Conservation (phyloP, 64 coral and sea anemone genomes). For the Dendrophyllia cribrosa region DNA sequence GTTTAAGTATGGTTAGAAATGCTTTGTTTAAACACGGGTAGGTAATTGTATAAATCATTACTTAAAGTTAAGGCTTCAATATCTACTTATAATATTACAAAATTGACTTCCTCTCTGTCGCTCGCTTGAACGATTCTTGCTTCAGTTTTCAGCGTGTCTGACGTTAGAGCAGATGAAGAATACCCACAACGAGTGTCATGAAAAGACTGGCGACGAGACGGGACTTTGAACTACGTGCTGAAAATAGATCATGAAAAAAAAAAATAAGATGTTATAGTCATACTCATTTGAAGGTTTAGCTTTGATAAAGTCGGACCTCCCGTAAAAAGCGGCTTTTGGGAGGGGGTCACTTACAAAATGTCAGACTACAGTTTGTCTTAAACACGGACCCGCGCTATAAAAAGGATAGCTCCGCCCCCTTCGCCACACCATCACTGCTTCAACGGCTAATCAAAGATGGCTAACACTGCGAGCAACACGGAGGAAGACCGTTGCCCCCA, state of each 20-base stretch:
- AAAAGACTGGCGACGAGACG: not conserved
- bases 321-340: too few relatives aligned
- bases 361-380: too few relatives aligned
- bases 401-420: too few relatives aligned
- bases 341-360: too few relatives aligned
- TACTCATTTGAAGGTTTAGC: too few relatives aligned
- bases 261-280: not conserved
- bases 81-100: not conserved
- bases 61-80: not conserved
- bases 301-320: too few relatives aligned
- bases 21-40: not conserved
- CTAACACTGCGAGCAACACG: too few relatives aligned
- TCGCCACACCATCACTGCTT: too few relatives aligned
- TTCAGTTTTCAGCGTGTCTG: not conserved
- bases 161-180: conserved; percentile 13
- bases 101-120: not conserved
- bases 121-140: not conserved
- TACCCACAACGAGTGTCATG: not conserved
- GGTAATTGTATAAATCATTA: not conserved
- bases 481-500: too few relatives aligned
- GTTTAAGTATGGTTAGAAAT: not conserved
- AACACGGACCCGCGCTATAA: too few relatives aligned
- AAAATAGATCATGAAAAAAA: not conserved
- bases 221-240: not conserved
- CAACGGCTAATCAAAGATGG: too few relatives aligned